phyloP scores from a whole-genome alignment of 1,140 invertebrate genomes.

The Drosophila obscura region DNA sequence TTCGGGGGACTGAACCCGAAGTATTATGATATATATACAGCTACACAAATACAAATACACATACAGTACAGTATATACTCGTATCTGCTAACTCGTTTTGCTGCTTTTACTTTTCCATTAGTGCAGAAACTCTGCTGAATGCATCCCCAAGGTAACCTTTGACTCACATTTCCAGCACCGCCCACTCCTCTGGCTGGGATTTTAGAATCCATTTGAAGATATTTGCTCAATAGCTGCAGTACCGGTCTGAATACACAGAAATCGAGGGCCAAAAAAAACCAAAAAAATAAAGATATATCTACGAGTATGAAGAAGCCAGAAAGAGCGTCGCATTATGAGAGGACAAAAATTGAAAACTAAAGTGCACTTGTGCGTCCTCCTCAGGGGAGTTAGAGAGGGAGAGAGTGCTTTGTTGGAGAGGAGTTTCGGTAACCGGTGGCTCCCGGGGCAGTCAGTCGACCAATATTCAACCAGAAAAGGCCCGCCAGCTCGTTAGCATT shows the following conservation, averaged over 20 bases:
- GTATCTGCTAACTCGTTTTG: slow-evolving; percentile 53
- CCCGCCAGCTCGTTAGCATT: slow-evolving; percentile 67
- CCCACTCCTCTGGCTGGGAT: slow-evolving; percentile 43
- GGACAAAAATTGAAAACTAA: slow-evolving; percentile 77
- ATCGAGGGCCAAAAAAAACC: slow-evolving; percentile 14
- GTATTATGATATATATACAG: slow-evolving; percentile 50
- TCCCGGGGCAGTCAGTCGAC: slow-evolving; percentile 19
- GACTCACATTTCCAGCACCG: slow-evolving; percentile 52
- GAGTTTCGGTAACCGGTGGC: slow-evolving; percentile 21
- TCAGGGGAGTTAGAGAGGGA: slow-evolving; percentile 17
- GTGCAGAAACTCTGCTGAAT: slow-evolving; percentile 72
- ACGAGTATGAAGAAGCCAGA: slow-evolving; percentile 16
- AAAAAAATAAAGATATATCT: slow-evolving; percentile 24
- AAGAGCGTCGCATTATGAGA: slow-evolving; percentile 69
- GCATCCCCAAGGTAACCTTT: slow-evolving; percentile 73
- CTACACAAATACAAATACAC: slow-evolving; percentile 24
- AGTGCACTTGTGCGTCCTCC: slow-evolving; percentile 69
- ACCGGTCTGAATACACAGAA: slow-evolving; percentile 12
- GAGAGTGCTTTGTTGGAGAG: slow-evolving; percentile 1
- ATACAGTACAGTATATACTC: slow-evolving; percentile 8
- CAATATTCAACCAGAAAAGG: slow-evolving; percentile 46
- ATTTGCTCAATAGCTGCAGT: slow-evolving; percentile 59
- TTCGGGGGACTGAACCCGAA: slow-evolving; percentile 30
- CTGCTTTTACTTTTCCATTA: slow-evolving; percentile 77
- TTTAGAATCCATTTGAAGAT: slow-evolving; percentile 76